phyloP scores from a whole-genome alignment of 2,888 invertebrate species.

The Boloria selene region DNA sequence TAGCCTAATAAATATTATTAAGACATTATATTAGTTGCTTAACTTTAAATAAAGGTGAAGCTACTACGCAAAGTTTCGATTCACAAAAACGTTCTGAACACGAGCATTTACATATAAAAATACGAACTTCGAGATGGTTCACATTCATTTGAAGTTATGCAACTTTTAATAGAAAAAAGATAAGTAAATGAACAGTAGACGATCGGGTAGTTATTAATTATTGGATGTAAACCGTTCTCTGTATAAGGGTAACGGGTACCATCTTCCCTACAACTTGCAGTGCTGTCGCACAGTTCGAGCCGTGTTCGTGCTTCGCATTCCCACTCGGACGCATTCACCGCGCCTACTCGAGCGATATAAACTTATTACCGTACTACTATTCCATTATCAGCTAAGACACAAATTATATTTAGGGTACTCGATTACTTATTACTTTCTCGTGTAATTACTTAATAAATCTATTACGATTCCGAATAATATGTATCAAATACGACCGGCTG shows the following conservation, averaged over 20 bases:
- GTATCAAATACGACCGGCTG: slow-evolving; percentile 78
- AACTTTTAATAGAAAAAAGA: too few relatives aligned
- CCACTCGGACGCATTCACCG: slow-evolving; percentile 48
- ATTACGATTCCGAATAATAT: slow-evolving; percentile 81
- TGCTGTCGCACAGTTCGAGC: slow-evolving; percentile 6
- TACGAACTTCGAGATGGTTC: too few relatives aligned
- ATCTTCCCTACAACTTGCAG: slow-evolving; percentile 21
- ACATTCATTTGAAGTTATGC: too few relatives aligned
- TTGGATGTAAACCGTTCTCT: slow-evolving; percentile 1
- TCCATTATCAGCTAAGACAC: slow-evolving; percentile 79
- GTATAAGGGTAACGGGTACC: slow-evolving; percentile 19
- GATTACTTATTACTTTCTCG: slow-evolving; percentile 73
- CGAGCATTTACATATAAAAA: too few relatives aligned
- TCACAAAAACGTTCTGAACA: not conserved
- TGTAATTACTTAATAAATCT: slow-evolving; percentile 78
- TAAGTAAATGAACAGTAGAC: not conserved
- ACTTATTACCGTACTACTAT: slow-evolving; percentile 76
- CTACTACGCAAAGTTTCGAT: too few relatives aligned
- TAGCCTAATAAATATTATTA: too few relatives aligned
- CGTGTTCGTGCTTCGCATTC: slow-evolving; percentile 38
- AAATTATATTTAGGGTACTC: slow-evolving; percentile 78
- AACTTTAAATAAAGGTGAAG: too few relatives aligned
- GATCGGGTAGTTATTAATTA: not conserved
- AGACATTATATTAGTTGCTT: too few relatives aligned
- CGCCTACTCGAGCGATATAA: slow-evolving; percentile 68